phyloP scores from a whole-genome alignment of 2,797 vertebrate genomes.

The Tachyglossus aculeatus region DNA sequence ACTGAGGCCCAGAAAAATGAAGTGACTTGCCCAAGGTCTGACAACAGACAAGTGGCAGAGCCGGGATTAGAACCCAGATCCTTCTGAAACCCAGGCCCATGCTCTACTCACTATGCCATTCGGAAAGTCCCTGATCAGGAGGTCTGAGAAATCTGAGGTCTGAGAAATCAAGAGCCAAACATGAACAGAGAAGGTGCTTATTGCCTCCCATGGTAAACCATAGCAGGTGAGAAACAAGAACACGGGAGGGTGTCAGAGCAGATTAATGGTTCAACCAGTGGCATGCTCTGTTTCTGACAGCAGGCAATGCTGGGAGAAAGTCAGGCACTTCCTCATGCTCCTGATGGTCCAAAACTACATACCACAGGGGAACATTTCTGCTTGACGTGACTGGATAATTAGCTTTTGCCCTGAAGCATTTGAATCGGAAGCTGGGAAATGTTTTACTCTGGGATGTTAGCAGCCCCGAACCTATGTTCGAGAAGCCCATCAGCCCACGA shows the following conservation, averaged over 20 bases:
- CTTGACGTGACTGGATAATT: background rate
- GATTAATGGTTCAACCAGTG: background rate
- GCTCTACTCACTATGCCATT: too few species aligned
- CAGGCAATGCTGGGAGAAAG: background rate
- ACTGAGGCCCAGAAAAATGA: too few species aligned
- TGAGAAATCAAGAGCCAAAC: too few species aligned
- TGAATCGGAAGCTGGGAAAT: background rate
- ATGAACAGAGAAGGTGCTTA: background rate
- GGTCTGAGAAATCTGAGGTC: too few species aligned
- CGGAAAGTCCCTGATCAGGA: too few species aligned
- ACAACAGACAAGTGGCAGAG: too few species aligned
- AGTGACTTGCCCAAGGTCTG: too few species aligned
- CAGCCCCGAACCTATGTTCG: background rate
- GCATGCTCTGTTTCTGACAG: background rate
- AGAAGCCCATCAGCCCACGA: background rate
- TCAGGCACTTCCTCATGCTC: background rate
- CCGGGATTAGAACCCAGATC: too few species aligned
- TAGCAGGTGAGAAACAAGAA: background rate
- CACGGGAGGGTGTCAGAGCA: background rate
- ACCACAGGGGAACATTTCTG: background rate
- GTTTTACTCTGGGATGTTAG: too few species aligned
- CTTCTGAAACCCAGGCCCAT: too few species aligned
- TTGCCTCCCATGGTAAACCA: background rate
- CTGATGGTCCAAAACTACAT: background rate
- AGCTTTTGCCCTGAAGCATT: background rate